These are phyloP conservation scores for Tipula vernalis DNA, from an alignment of 2,888 invertebrate species.

Conservation along the genomic window DNA sequence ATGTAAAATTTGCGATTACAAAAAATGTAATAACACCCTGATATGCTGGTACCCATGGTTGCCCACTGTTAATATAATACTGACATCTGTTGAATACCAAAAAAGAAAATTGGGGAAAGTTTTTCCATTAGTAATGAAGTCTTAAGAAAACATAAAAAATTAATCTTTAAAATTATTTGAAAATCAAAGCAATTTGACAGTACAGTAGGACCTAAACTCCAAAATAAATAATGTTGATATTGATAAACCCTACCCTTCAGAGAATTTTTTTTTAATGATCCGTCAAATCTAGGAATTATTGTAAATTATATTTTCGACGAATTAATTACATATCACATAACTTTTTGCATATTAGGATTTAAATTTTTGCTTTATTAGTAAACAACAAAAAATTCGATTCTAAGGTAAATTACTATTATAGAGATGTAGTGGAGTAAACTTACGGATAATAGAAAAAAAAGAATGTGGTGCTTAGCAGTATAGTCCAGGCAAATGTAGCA, in stretches of 20 bases:
- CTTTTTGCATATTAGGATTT: not conserved
- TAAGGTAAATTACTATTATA: not conserved
- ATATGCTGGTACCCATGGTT: slow-evolving; percentile 84
- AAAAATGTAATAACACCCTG: slow-evolving; percentile 94
- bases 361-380: not conserved
- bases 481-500: slow-evolving; percentile 95
- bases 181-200: not conserved
- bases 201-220: not conserved
- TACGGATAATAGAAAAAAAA: slow-evolving; percentile 96
- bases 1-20: slow-evolving; percentile 94
- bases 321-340: not conserved
- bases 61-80: slow-evolving; percentile 61
- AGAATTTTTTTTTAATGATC: not conserved
- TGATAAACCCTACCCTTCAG: not conserved
- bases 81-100: slow-evolving; percentile 56
- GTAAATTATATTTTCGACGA: not conserved
- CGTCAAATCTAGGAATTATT: not conserved
- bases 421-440: slow-evolving; percentile 39
- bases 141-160: not conserved
- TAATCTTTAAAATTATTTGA: not conserved
- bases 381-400: not conserved
- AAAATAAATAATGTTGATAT: not conserved
- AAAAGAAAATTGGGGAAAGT: slow-evolving; percentile 9
- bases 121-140: not conserved
- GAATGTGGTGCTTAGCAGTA: slow-evolving; percentile 84